Percentiles rank a stretch among this genome's conserved stretches.
phyloP scores from a whole-genome alignment of 2,888 invertebrate genomes.

The Drosophila anomelani region DNA sequence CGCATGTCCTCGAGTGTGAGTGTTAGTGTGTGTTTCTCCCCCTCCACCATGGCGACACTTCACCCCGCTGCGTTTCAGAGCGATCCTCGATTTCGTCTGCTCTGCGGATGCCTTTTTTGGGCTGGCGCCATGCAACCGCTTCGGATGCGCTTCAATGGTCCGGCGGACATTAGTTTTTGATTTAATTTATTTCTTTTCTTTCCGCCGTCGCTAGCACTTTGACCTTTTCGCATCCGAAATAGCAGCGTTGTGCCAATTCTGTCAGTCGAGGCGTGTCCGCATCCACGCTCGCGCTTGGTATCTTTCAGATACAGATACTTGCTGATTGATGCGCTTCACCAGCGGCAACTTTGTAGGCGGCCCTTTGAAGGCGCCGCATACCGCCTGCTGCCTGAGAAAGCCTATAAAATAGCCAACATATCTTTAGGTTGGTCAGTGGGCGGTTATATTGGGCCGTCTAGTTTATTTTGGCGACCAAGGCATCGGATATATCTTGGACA shows the following conservation, averaged over 20 bases:
- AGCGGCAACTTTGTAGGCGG: constrained; percentile 54
- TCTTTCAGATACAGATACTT: constrained; percentile 49
- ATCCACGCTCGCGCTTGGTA: constrained; percentile 32
- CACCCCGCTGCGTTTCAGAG: constrained; percentile 39
- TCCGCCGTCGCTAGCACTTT: constrained; percentile 55
- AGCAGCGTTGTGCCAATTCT: constrained; percentile 75
- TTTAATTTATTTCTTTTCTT: constrained; percentile 30
- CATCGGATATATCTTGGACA: constrained; percentile 21
- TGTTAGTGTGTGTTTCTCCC: not conserved
- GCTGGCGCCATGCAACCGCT: constrained; percentile 60
- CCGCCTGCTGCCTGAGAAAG: constrained; percentile 4
- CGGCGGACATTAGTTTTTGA: constrained; percentile 40
- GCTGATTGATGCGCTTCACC: constrained; percentile 73
- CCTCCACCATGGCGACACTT: constrained; percentile 57
- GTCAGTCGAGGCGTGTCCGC: constrained; percentile 56
- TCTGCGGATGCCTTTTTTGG: constrained; percentile 34
- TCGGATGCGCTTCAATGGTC: constrained; percentile 44
- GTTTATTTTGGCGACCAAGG: constrained; percentile 65
- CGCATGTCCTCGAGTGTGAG: constrained; percentile 53
- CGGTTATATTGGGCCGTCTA: constrained; percentile 49
- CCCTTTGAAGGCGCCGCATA: constrained; percentile 73
- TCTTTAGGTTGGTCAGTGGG: constrained; percentile 73
- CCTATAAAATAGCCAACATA: constrained; percentile 53
- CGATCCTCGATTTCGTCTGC: constrained; percentile 31
- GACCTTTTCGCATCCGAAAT: constrained; percentile 70